Evolutionary conservation across 2,888 invertebrate species (phyloP).

Genomic region (Lissocephala sabroskyi): DNA sequence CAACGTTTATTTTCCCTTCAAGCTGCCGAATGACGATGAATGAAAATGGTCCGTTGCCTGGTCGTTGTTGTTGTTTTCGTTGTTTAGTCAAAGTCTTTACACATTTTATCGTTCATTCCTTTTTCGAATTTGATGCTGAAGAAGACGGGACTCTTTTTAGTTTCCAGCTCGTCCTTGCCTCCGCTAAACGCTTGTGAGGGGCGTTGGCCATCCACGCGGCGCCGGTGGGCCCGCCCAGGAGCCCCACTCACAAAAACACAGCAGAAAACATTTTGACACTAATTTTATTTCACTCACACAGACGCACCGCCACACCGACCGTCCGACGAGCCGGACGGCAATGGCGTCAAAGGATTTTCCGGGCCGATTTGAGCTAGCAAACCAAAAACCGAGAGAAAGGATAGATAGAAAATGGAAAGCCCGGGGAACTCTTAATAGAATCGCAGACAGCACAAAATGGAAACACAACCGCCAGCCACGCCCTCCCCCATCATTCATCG

Average conservation of each 20-base stretch:
- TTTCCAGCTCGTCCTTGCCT: too few species aligned
- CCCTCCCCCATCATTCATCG: conserved; percentile 1
- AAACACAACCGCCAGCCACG: conserved; percentile 14
- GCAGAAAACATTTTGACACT: conserved; percentile 62
- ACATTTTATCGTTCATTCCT: conserved; percentile 54
- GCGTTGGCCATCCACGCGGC: conserved; percentile 27
- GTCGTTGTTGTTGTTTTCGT: conserved; percentile 8
- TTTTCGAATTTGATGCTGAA: conserved; percentile 5
- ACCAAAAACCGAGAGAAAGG: conserved; percentile 32
- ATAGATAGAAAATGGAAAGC: too few species aligned
- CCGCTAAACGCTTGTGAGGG: conserved; percentile 53
- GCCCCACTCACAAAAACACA: conserved; percentile 36
- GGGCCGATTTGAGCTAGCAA: conserved; percentile 13
- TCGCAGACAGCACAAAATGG: conserved; percentile 36
- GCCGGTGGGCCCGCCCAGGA: conserved; percentile 31
- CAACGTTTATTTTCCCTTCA: conserved; percentile 46
- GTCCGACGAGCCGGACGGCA: too few species aligned
- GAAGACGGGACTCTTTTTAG: conserved; percentile 28
- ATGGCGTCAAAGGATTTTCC: conserved; percentile 54
- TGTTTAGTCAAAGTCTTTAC: conserved; percentile 34
- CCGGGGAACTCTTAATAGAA: too few species aligned
- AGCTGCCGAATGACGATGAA: conserved; percentile 54
- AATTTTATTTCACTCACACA: conserved; percentile 59
- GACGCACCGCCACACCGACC: conserved; percentile 28
- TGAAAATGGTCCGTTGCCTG: conserved; percentile 38